phyloP scores from a whole-genome alignment of 1,140 invertebrate genomes.

The Panonychus citri region DNA sequence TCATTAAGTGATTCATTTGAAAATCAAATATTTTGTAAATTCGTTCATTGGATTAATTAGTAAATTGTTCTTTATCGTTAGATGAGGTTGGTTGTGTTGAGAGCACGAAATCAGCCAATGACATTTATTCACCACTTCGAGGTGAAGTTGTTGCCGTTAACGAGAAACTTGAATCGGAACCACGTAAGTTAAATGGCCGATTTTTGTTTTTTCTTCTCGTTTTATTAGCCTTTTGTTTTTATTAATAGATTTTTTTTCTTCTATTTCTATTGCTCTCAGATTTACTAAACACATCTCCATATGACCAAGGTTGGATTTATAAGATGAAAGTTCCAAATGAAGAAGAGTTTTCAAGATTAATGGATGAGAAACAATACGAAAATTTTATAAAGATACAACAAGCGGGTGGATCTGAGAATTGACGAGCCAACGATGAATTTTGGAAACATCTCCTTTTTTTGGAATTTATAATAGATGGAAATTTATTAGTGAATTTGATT shows the following conservation, averaged over 20 bases:
- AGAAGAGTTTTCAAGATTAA: slow-evolving; percentile 50
- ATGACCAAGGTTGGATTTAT: slow-evolving; percentile 85
- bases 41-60: no score
- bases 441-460: not conserved
- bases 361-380: slow-evolving; percentile 65
- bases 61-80: no score
- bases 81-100: slow-evolving; percentile 84
- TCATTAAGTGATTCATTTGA: not conserved
- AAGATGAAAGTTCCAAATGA: slow-evolving; percentile 54
- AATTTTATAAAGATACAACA: not conserved
- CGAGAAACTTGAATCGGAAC: slow-evolving; percentile 47
- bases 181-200: slow-evolving; percentile 22
- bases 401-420: no score
- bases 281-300: slow-evolving; percentile 71
- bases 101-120: slow-evolving; percentile 82
- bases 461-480: no score
- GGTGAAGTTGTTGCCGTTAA: slow-evolving; percentile 73
- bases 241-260: not conserved
- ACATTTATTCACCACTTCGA: slow-evolving; percentile 72
- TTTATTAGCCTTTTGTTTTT: no score
- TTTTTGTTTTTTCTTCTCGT: no score
- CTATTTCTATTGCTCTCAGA: not conserved
- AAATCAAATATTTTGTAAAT: not conserved
- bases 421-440: not conserved
- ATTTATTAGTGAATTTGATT: no score